Conservation (phyloP, 2,797 vertebrate species). For the Emydoidea blandingii region DNA sequence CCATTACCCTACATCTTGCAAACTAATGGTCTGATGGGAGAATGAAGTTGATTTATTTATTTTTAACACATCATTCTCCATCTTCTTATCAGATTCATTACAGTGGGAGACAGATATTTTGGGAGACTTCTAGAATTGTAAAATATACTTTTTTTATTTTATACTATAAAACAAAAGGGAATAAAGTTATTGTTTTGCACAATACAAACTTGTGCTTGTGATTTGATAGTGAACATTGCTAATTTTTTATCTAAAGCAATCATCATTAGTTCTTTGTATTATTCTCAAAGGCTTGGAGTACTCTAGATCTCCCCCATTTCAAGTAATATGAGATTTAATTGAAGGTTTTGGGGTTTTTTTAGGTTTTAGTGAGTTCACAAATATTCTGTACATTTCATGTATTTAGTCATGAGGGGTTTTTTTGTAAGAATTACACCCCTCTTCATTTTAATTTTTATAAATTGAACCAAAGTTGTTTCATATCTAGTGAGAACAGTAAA, state of each 20-base stretch:
- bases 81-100: neutral
- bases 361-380: neutral
- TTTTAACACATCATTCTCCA: neutral
- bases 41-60: neutral
- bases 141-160: neutral
- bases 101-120: neutral
- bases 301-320: neutral
- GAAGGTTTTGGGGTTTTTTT: neutral
- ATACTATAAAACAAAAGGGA: slow-evolving; percentile 38
- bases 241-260: slow-evolving; percentile 46
- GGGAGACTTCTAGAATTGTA: no score
- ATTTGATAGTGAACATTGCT: slow-evolving; percentile 9
- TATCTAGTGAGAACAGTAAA: neutral
- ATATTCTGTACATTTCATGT: neutral
- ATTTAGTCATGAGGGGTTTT: neutral
- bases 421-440: neutral
- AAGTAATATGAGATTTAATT: neutral
- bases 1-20: neutral
- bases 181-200: slow-evolving; percentile 33
- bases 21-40: neutral
- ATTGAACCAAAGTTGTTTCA: neutral
- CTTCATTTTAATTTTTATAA: neutral
- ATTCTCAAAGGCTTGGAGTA: neutral
- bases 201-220: neutral
- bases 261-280: slow-evolving; percentile 26